Evolutionary conservation across 1,140 invertebrate species (phyloP), one percentile per base, ranked within the genome.

Genomic region (Ceratosolen solmsi): DNA sequence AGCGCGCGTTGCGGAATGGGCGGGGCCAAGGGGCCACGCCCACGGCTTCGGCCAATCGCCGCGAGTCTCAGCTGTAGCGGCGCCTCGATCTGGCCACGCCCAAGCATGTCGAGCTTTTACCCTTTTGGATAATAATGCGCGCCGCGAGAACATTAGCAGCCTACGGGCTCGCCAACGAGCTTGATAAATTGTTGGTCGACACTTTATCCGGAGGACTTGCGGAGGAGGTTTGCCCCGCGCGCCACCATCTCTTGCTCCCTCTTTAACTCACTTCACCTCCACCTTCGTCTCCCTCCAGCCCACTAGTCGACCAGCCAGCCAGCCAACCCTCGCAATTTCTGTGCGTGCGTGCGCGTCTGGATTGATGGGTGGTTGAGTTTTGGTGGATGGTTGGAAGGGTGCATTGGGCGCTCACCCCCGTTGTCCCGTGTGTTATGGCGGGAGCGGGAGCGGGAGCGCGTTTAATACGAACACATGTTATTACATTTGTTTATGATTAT

Each of bases 161-260:
- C 36, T 30, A 49, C 25, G 22, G 13, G 36, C 75, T 20, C 56
- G n/a, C 36, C 2, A 2, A 25, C 46, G 1, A 77, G 73, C 68
- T 68, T 72, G 77, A 79, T 79, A 65, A 79, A 79, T 79, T 27
- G 77, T 36, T 56, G 9, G 30, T 65, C 63, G 76, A 65, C 54
- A 46, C 15, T 27, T 72, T 79, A 71, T 79, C 63, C 22, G 46
- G 4, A 13, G 0, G 13, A n/a, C 0, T 9, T 1, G 30, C 65
- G 2, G 8, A 7, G 8, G 5, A 8, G 22, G n/a, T 33, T 20
- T 9, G n/a, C 41, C 20, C n/a, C 58, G 13, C 5, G 20, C 5
- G 70, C n/a, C 20, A 7, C 70, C 38, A 38, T 22, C 70, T n/a
- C 41, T 17, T 9, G 20, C 36, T 70, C 11, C 22, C 68, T 30